phyloP scores from a whole-genome alignment of 2,888 invertebrate species.

The Bellardia bayeri region DNA sequence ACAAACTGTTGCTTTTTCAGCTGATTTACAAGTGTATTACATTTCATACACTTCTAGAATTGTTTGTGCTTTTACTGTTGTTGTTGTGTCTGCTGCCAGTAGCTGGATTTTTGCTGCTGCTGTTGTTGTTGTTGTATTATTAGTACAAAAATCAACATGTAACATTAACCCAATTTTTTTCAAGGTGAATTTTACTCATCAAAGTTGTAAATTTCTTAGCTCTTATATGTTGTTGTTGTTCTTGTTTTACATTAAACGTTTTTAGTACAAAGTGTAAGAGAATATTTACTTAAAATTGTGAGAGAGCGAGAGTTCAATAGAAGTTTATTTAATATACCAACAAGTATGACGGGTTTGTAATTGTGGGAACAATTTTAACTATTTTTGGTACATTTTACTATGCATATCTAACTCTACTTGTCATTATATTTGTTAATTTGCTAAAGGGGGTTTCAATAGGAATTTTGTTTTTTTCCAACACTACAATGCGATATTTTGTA shows the following conservation, averaged over 20 bases:
- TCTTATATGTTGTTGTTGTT: slow-evolving; percentile 23
- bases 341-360: background rate
- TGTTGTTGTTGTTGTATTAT: slow-evolving; percentile 29
- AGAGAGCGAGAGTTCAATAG: background rate
- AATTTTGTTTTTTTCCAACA: no score
- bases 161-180: slow-evolving; percentile 73
- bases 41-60: background rate
- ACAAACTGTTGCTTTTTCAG: slow-evolving; percentile 76
- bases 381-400: background rate
- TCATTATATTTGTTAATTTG: no score
- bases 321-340: slow-evolving; percentile 1
- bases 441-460: no score
- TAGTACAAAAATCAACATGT: slow-evolving; percentile 69
- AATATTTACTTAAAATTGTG: background rate
- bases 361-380: background rate
- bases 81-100: background rate
- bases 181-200: slow-evolving; percentile 71
- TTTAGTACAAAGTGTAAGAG: slow-evolving; percentile 45
- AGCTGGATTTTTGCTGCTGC: background rate
- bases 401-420: no score
- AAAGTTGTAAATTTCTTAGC: slow-evolving; percentile 40
- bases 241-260: background rate
- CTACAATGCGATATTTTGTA: no score
- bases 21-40: slow-evolving; percentile 67
- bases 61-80: slow-evolving; percentile 6